Conservation (phyloP, 1,140 invertebrate genomes). For the Rhynchophorus ferrugineus region DNA sequence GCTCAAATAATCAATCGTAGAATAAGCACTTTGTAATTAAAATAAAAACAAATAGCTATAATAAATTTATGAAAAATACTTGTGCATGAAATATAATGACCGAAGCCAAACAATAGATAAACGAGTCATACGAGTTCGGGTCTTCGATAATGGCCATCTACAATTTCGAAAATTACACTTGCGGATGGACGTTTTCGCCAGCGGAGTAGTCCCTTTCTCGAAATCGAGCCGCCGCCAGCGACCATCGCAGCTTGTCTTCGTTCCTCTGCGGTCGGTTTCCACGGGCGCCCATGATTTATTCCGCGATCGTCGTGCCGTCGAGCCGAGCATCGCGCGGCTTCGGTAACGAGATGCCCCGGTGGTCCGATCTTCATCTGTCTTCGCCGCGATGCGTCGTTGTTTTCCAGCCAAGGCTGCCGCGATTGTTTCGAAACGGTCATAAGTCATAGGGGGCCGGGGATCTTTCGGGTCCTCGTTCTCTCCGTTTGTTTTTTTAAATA, state of each 20-base stretch:
- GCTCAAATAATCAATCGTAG: too few relatives aligned
- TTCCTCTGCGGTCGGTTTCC: conserved; percentile 10
- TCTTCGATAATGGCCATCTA: too few relatives aligned
- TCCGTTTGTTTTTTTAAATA: background rate
- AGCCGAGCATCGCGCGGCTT: conserved; percentile 29
- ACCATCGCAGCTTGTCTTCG: conserved; percentile 1
- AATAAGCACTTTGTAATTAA: too few relatives aligned
- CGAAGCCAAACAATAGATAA: too few relatives aligned
- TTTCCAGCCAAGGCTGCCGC: conserved; percentile 20
- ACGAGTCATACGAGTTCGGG: too few relatives aligned
- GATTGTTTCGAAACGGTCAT: conserved; percentile 20
- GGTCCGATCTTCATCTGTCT: conserved; percentile 35
- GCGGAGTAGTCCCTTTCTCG: too few relatives aligned
- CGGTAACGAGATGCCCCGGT: conserved; percentile 35
- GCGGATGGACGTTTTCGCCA: too few relatives aligned
- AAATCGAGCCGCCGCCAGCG: too few relatives aligned
- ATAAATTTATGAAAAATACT: too few relatives aligned
- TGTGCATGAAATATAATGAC: too few relatives aligned
- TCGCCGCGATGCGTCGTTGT: conserved; percentile 23
- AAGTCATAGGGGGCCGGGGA: conserved; percentile 23
- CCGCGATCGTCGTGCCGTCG: conserved; percentile 29
- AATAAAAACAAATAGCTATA: too few relatives aligned
- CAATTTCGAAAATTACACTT: too few relatives aligned
- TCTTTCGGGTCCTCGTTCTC: background rate
- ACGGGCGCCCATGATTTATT: conserved; percentile 30